phyloP scores from a whole-genome alignment of 2,113 vertebrate species.

The Myiozetetes cayanensis region DNA sequence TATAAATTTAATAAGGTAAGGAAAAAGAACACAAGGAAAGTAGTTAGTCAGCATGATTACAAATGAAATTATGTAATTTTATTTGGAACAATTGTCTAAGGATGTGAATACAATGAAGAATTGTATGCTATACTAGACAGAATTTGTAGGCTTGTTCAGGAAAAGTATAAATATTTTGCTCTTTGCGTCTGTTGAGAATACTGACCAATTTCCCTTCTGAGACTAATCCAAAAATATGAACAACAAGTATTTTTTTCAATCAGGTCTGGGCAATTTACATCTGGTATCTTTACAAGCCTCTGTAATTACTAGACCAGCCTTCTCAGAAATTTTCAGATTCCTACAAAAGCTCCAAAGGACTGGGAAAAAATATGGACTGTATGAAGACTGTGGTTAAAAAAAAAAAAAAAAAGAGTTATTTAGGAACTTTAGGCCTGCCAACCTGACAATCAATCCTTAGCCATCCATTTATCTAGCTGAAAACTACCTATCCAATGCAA shows the following conservation, averaged over 20 bases:
- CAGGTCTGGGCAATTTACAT: background rate
- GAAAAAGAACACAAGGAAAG: background rate
- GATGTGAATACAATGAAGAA: background rate
- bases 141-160: background rate
- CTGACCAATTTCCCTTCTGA: background rate
- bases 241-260: background rate
- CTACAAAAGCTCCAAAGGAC: background rate
- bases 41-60: background rate
- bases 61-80: background rate
- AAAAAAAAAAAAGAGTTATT: background rate
- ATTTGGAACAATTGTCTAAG: background rate
- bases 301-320: background rate
- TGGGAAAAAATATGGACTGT: background rate
- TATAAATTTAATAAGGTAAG: conserved; percentile 24
- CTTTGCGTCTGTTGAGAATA: background rate
- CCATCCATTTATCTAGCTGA: background rate
- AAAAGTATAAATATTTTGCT: conserved; percentile 4
- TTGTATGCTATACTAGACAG: background rate
- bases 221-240: background rate
- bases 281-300: background rate
- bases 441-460: background rate
- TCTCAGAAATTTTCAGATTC: background rate
- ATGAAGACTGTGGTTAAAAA: background rate
- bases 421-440: background rate
- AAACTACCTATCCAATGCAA: background rate